Percentiles rank a stretch among this genome's conserved stretches.
phyloP scores from a whole-genome alignment of 2,797 vertebrate species.

The Eulemur albifrons region DNA sequence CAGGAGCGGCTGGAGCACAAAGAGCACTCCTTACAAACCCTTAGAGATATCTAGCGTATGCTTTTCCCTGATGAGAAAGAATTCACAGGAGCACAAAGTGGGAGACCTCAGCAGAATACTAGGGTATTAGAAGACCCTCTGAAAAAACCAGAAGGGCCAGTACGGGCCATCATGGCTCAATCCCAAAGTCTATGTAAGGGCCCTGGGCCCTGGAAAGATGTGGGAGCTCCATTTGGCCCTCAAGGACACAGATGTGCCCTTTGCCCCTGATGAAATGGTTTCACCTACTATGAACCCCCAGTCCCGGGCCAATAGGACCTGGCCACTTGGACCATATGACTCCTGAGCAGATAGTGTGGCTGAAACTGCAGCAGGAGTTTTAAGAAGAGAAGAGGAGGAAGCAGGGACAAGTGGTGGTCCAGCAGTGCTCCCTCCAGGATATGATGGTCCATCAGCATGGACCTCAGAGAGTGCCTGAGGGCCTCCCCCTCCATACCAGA shows the following conservation, averaged over 20 bases:
- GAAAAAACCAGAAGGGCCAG: slow-evolving; percentile 93
- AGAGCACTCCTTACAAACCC: slow-evolving; percentile 89
- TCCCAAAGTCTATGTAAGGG: slow-evolving; percentile 97
- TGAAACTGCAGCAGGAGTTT: slow-evolving; percentile 98
- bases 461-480: slow-evolving; percentile 94
- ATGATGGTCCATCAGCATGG: slow-evolving; percentile 98
- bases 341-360: slow-evolving; percentile 98
- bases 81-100: slow-evolving; percentile 86
- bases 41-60: slow-evolving; percentile 98
- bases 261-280: slow-evolving; percentile 96
- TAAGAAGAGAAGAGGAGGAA: slow-evolving; percentile 98
- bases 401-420: slow-evolving; percentile 93
- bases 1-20: slow-evolving; percentile 93
- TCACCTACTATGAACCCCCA: slow-evolving; percentile 91
- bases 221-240: slow-evolving; percentile 93
- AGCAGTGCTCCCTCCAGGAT: slow-evolving; percentile 96
- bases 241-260: slow-evolving; percentile 96
- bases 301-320: slow-evolving; percentile 85
- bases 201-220: slow-evolving; percentile 93
- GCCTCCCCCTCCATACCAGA: slow-evolving; percentile 97
- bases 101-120: slow-evolving; percentile 81
- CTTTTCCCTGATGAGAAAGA: slow-evolving; percentile 97
- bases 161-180: slow-evolving; percentile 99
- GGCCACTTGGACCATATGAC: slow-evolving; percentile 98
- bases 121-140: slow-evolving; percentile 87